phyloP scores from a whole-genome alignment of 2,888 invertebrate genomes.

The Himalopsyche kuldschensis region DNA sequence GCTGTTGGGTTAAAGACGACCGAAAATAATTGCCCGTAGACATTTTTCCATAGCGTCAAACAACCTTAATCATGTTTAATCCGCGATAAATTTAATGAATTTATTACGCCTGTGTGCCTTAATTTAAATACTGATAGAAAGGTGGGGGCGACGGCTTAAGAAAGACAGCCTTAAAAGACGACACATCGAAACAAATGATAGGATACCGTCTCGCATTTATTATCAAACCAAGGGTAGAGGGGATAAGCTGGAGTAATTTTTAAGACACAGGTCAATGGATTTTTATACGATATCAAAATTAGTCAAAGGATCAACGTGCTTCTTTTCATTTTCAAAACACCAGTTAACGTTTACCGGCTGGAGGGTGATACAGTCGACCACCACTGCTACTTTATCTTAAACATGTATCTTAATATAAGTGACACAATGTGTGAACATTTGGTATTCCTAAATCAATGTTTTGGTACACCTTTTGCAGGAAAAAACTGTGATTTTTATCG shows the following conservation, averaged over 20 bases:
- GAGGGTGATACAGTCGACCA: too few species aligned
- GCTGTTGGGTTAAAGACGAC: too few species aligned
- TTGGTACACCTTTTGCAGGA: too few species aligned
- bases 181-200: neutral
- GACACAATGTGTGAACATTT: too few species aligned
- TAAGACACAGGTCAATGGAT: neutral
- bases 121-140: neutral
- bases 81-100: neutral
- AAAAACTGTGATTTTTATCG: too few species aligned
- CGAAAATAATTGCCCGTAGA: neutral
- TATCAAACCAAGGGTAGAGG: neutral
- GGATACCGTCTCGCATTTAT: neutral
- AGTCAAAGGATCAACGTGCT: too few species aligned
- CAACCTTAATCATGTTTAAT: neutral
- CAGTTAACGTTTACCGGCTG: too few species aligned
- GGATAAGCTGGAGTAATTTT: neutral
- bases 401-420: too few species aligned
- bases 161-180: neutral
- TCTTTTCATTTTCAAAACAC: too few species aligned
- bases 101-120: neutral
- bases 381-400: too few species aligned
- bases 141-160: neutral
- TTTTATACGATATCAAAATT: neutral
- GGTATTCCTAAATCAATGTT: too few species aligned
- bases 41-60: neutral